These are phyloP conservation scores for Penaeus monodon DNA, from an alignment of 2,888 invertebrate species.

Conservation along the genomic window DNA sequence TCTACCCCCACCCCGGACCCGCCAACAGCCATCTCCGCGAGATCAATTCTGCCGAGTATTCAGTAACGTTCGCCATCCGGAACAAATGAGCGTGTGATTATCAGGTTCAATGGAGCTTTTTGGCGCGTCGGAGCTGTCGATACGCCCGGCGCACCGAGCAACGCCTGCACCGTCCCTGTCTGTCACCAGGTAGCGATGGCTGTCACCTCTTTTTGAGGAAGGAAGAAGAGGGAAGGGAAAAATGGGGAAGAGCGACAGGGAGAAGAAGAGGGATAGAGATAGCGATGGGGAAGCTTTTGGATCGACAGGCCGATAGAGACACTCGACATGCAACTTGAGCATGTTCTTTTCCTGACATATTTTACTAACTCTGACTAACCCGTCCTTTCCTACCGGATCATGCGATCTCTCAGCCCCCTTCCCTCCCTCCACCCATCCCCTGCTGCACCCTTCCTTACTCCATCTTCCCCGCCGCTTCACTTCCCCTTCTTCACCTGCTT, in stretches of 20 bases:
- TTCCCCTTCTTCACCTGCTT: neutral
- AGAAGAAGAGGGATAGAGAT: neutral
- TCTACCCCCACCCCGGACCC: neutral
- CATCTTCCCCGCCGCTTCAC: neutral
- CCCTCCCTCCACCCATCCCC: neutral
- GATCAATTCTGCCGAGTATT: constrained; percentile 44
- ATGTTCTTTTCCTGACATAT: neutral
- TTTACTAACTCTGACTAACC: neutral
- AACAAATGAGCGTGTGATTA: constrained; percentile 51
- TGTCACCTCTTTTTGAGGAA: neutral
- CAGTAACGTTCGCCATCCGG: constrained; percentile 38
- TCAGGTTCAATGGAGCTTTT: constrained; percentile 50
- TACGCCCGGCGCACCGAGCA: constrained; percentile 26
- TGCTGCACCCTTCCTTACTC: neutral
- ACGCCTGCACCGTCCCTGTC: constrained; percentile 1
- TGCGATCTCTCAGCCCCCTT: neutral
- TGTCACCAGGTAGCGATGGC: neutral
- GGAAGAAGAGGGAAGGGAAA: neutral
- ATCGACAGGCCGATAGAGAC: no score
- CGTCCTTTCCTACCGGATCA: no score
- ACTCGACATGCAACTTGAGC: no score
- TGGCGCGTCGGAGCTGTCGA: constrained; percentile 41
- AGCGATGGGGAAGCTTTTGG: neutral
- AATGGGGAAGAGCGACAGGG: neutral
- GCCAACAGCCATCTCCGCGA: neutral